These are phyloP conservation scores for Sinelater perroti DNA, from an alignment of 2,888 invertebrate genomes.

Conservation along the genomic window DNA sequence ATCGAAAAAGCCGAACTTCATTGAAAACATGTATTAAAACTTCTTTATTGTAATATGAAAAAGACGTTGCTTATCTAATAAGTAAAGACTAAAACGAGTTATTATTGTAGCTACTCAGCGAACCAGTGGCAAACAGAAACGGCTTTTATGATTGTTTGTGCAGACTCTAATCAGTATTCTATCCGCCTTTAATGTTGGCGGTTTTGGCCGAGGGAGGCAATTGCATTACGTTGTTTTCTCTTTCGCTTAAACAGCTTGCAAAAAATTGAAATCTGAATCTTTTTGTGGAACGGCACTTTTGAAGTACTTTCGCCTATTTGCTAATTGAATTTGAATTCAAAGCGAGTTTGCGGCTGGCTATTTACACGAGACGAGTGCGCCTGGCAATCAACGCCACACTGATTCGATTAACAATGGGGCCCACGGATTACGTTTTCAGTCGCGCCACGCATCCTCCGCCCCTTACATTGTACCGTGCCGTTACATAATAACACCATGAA, in stretches of 20 bases:
- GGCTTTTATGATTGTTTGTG: not conserved
- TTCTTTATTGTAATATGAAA: too few species aligned
- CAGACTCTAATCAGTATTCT: slow-evolving; percentile 7
- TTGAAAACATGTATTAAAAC: too few species aligned
- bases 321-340: slow-evolving; percentile 45
- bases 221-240: slow-evolving; percentile 15
- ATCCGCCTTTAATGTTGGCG: slow-evolving; percentile 5
- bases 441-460: slow-evolving; percentile 28
- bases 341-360: slow-evolving; percentile 43
- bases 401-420: slow-evolving; percentile 43
- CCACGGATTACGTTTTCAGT: slow-evolving; percentile 40
- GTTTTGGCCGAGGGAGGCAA: slow-evolving; percentile 10
- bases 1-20: too few species aligned
- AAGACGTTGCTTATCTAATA: too few species aligned
- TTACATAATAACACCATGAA: slow-evolving; percentile 32
- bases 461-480: slow-evolving; percentile 24
- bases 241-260: slow-evolving; percentile 17
- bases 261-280: slow-evolving; percentile 32
- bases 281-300: slow-evolving; percentile 28
- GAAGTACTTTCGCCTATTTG: slow-evolving; percentile 41
- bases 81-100: too few species aligned
- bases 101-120: too few species aligned
- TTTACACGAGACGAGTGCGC: slow-evolving; percentile 43
- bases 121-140: not conserved
- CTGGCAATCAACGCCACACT: slow-evolving; percentile 44